Evolutionary conservation across 2,888 invertebrate genomes (phyloP).

Genomic region (Amblyjoppa fuscipennis): DNA sequence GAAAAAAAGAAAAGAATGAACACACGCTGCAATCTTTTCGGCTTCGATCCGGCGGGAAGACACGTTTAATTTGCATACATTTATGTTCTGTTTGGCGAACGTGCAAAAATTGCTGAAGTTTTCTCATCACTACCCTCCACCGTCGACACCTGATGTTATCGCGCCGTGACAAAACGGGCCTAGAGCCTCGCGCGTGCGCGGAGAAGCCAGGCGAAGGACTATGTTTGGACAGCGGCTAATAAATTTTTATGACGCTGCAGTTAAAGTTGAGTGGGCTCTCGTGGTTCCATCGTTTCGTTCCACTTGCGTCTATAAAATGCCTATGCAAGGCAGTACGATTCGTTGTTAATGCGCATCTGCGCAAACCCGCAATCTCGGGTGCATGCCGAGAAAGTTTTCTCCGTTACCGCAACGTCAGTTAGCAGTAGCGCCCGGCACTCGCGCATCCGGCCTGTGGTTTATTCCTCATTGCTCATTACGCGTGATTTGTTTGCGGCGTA

Average conservation of each 20-base stretch:
- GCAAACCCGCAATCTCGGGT: constrained; percentile 16
- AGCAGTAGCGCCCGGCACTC: constrained; percentile 15
- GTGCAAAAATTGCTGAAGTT: constrained; percentile 61
- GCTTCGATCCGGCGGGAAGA: constrained; percentile 32
- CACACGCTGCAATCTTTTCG: constrained; percentile 12
- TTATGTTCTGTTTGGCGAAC: constrained; percentile 56
- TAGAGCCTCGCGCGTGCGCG: background rate
- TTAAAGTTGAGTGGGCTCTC: background rate
- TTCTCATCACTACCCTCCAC: constrained; percentile 7
- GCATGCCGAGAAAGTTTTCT: constrained; percentile 31
- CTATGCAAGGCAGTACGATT: background rate
- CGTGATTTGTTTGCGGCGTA: constrained; percentile 77
- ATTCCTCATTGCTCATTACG: constrained; percentile 75
- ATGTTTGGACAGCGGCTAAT: background rate
- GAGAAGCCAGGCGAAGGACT: background rate
- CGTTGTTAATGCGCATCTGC: background rate
- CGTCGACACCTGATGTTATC: background rate
- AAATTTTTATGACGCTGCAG: background rate
- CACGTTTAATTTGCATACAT: constrained; percentile 53
- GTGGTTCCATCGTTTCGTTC: background rate
- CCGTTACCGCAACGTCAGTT: constrained; percentile 29
- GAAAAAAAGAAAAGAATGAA: background rate
- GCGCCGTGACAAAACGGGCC: constrained; percentile 39
- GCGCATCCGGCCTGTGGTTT: constrained; percentile 72
- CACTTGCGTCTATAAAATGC: background rate